phyloP scores from a whole-genome alignment of 2,113 vertebrate genomes.

The Pseudopodoces humilis region DNA sequence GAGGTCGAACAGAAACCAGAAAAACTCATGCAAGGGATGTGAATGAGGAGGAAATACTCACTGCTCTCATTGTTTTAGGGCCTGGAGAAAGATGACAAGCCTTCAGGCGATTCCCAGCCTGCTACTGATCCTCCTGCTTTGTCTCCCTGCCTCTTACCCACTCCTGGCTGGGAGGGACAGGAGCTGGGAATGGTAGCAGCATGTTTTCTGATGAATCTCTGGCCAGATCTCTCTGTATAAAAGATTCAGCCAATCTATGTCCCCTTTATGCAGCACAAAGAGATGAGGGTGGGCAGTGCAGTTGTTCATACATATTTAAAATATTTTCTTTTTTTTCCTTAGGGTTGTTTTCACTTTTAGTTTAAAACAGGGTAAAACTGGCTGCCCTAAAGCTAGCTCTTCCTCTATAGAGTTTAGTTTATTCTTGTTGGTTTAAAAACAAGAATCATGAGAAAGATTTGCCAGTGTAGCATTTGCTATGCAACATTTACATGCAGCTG shows the following conservation, averaged over 20 bases:
- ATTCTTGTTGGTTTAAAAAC: constrained; percentile 35
- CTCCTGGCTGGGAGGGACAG: not conserved
- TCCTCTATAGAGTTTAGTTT: not conserved
- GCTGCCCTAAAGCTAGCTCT: not conserved
- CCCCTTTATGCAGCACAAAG: not conserved
- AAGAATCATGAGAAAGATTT: constrained; percentile 19
- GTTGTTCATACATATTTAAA: constrained; percentile 16
- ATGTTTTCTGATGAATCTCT: not conserved
- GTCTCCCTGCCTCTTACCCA: not conserved
- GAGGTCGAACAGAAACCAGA: not conserved
- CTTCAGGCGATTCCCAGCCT: not conserved
- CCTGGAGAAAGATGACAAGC: not conserved
- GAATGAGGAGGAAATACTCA: not conserved
- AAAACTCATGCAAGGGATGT: not conserved
- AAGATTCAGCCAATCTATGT: not conserved
- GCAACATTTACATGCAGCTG: constrained; percentile 45
- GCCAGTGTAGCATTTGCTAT: not conserved
- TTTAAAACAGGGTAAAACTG: not conserved
- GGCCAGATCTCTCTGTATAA: not conserved
- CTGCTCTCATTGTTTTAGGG: not conserved
- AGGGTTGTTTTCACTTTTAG: constrained; percentile 15
- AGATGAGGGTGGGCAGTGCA: not conserved
- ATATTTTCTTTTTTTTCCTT: not conserved
- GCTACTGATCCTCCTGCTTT: not conserved
- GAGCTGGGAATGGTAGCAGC: not conserved